A percentile compares a stretch with the other conserved stretches of the same genome.
Conservation (phyloP, 2,113 vertebrate species). For the Pardalotus punctatus region DNA sequence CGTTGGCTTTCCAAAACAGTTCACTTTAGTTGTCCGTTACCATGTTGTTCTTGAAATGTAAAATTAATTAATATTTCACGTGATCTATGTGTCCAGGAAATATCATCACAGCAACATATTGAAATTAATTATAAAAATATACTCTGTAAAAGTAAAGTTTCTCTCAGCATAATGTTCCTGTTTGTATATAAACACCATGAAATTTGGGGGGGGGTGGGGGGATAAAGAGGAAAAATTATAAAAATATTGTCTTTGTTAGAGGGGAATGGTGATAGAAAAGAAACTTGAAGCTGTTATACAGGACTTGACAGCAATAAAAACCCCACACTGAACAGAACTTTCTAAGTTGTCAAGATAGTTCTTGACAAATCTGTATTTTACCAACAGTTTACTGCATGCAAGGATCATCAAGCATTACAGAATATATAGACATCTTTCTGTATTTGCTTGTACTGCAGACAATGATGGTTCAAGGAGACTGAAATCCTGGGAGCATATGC, state of each 20-base stretch:
- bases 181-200: not conserved
- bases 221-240: not conserved
- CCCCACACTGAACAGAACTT: not conserved
- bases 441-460: not conserved
- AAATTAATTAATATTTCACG: not conserved
- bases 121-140: not conserved
- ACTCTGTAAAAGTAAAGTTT: not conserved
- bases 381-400: not conserved
- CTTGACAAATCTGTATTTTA: not conserved
- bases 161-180: not conserved
- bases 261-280: not conserved
- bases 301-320: not conserved
- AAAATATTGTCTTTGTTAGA: not conserved
- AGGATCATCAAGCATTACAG: not conserved
- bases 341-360: not conserved
- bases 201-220: accelerated
- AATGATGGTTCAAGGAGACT: not conserved
- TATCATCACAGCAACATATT: not conserved
- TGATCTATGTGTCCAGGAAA: not conserved
- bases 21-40: not conserved
- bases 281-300: not conserved
- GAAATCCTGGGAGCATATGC: not conserved
- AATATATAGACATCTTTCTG: not conserved
- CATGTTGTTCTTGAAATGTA: not conserved
- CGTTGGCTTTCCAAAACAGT: not conserved